phyloP scores from a whole-genome alignment of 2,797 vertebrate species.

The Adelosebastes latens region DNA sequence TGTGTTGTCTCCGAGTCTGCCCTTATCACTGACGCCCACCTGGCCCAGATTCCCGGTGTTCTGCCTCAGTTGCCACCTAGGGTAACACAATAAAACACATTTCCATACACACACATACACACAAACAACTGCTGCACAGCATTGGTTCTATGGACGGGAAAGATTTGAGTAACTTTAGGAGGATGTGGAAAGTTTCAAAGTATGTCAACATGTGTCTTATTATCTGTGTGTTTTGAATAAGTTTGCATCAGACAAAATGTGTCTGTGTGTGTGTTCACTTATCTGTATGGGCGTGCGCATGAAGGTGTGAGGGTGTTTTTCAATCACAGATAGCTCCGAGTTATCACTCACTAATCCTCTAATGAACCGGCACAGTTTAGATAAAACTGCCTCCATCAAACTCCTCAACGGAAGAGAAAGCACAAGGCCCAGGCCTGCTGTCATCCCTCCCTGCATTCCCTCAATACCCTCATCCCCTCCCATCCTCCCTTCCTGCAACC shows the following conservation, averaged over 20 bases:
- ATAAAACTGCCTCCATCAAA: constrained; percentile 66
- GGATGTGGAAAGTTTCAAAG: constrained; percentile 28
- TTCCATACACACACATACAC: neutral
- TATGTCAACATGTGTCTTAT: constrained; percentile 16
- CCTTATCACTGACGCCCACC: constrained; percentile 70
- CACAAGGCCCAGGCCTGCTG: neutral
- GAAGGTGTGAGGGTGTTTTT: constrained; percentile 41
- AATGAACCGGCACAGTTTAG: constrained; percentile 68
- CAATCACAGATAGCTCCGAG: constrained; percentile 63
- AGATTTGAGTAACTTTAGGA: constrained; percentile 5
- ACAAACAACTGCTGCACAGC: constrained; percentile 35
- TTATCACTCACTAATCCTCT: constrained; percentile 74
- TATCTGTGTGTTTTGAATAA: constrained; percentile 9
- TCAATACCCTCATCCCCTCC: constrained; percentile 4
- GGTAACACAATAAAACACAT: constrained; percentile 35
- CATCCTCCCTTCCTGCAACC: neutral
- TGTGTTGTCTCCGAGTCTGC: constrained; percentile 33
- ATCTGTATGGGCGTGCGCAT: constrained; percentile 17
- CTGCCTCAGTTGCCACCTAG: constrained; percentile 56
- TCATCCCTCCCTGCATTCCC: constrained; percentile 21
- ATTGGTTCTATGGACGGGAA: constrained; percentile 15
- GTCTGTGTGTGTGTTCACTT: constrained; percentile 18
- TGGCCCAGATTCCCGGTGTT: constrained; percentile 68
- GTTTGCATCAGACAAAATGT: neutral
- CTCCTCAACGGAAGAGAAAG: constrained; percentile 49